Base-by-base conservation (phyloP, 1,140 invertebrate species). In the Zaprionus ornatus region DNA sequence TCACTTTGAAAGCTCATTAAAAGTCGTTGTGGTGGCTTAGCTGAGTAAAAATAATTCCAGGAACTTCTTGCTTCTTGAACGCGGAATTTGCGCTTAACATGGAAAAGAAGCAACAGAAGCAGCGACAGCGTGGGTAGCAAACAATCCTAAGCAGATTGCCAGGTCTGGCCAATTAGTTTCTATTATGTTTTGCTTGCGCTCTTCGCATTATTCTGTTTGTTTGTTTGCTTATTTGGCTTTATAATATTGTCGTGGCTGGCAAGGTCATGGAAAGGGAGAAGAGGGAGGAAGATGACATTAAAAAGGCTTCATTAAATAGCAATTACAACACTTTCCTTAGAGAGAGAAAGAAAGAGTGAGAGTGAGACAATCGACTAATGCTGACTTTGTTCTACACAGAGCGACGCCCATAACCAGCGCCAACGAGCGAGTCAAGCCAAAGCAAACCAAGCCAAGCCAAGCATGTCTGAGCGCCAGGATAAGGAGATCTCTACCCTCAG, bases 91-190 rank as follows among this genome's bases (percentile, higher is more conserved):
- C 40, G 17, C 19, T 13, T 9, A 42, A 21, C 45, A 9, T 10
- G 42, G 2, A 17, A 5, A 25, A 12, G 13, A 50, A 37, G 35
- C 5, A 21, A 5, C 4, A 10, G 5, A 17, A 37, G 48, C 21
- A n/a, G 23, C 29, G 35, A 48, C 59, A 42, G 55, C 9, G 40
- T n/a, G n/a, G 17, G 50, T 13, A 55, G 1, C n/a, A 40, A 42
- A 54, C 57, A 68, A 29, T 52, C 17, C 61, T 67, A 79, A 82
- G 76, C 61, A 56, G 76, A 74, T 55, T 85, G 71, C 55, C 64
- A 74, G 40, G 68, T 74, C 69, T 79, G n/a, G 48, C 67, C 79
- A 86, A 86, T 86, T 87, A 79, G 79, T 86, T 82, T 87, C 63
- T 72, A 82, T 87, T 82, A 82, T 56, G 61, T 84, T 84, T 79